phyloP scores from a whole-genome alignment of 2,113 vertebrate species.

The Entelurus aequoreus region DNA sequence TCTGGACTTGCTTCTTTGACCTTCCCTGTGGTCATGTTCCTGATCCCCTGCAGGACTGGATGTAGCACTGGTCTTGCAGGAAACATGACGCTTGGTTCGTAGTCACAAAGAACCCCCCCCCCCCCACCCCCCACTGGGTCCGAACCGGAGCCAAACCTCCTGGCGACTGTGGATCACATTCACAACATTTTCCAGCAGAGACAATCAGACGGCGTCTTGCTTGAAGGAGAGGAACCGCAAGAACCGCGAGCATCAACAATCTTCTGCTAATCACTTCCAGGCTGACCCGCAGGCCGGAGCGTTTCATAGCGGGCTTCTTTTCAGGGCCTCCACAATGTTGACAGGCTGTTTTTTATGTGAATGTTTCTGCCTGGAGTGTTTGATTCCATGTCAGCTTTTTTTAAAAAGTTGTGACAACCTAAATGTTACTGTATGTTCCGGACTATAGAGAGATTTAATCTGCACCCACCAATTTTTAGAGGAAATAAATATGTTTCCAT shows the following conservation, averaged over 20 bases:
- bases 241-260: conserved; percentile 61
- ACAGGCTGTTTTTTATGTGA: not conserved
- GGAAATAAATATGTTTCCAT: too few species aligned
- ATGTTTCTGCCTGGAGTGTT: too few species aligned
- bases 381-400: too few species aligned
- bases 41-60: too few species aligned
- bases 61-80: not conserved
- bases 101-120: not conserved
- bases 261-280: conserved; percentile 61
- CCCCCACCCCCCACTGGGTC: not conserved
- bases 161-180: conserved; percentile 8
- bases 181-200: conserved; percentile 29
- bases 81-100: too few species aligned
- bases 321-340: not conserved
- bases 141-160: not conserved
- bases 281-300: conserved; percentile 11
- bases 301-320: conserved; percentile 15
- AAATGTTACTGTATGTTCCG: too few species aligned
- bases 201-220: conserved; percentile 24
- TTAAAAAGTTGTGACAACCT: too few species aligned
- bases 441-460: too few species aligned
- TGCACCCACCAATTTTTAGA: too few species aligned
- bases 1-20: not conserved
- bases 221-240: conserved; percentile 36
- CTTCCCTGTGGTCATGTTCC: not conserved